Evolutionary conservation across 2,797 vertebrate genomes (phyloP).

Genomic region (Enteromius unitaeniatus): DNA sequence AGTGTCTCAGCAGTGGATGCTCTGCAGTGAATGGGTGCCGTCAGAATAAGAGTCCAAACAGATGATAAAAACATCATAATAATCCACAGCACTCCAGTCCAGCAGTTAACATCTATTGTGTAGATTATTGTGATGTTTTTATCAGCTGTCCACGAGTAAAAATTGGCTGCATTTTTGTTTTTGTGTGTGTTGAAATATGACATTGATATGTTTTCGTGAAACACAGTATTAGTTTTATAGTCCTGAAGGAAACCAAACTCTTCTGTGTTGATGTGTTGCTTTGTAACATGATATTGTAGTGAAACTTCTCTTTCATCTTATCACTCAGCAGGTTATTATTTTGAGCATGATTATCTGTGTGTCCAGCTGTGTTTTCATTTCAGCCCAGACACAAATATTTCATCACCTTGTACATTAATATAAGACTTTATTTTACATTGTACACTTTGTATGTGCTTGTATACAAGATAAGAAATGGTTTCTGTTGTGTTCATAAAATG

Average conservation of each 20-base stretch:
- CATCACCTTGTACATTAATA: not conserved
- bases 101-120: too few relatives aligned
- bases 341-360: not conserved
- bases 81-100: too few relatives aligned
- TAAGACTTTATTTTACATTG: not conserved
- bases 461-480: not conserved
- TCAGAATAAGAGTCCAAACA: too few relatives aligned
- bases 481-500: not conserved
- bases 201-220: not conserved
- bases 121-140: too few relatives aligned
- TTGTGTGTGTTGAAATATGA: not conserved
- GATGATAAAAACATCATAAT: too few relatives aligned
- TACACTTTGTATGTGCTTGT: not conserved
- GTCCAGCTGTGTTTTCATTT: constrained; percentile 39
- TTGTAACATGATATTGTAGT: not conserved
- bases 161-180: not conserved
- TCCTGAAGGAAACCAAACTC: not conserved
- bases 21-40: too few relatives aligned
- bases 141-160: too few relatives aligned
- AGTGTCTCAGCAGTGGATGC: too few relatives aligned
- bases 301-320: not conserved
- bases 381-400: not conserved
- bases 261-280: not conserved
- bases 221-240: not conserved
- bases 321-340: constrained; percentile 1